Evolutionary conservation across 2,888 invertebrate genomes (phyloP).

Genomic region (Candidula unifasciata): DNA sequence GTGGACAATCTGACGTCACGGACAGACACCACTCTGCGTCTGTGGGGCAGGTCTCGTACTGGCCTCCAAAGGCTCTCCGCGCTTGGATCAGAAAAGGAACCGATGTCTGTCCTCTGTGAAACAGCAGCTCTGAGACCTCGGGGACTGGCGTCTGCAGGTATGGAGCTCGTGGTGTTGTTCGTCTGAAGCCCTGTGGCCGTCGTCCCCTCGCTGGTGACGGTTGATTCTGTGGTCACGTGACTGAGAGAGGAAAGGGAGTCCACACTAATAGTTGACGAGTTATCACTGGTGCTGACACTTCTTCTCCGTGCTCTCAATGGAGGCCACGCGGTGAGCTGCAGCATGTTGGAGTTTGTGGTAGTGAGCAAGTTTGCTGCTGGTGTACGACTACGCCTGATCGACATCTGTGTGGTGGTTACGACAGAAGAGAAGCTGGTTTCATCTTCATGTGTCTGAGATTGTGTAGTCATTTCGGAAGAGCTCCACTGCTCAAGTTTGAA

Average conservation of each 20-base stretch:
- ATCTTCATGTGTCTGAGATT: not conserved
- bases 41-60: not conserved
- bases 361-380: not conserved
- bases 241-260: not conserved
- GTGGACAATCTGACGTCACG: too few species aligned
- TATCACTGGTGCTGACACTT: not conserved
- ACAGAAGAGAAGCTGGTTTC: not conserved
- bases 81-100: too few species aligned
- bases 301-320: not conserved
- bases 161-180: too few species aligned
- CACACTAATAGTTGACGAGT: not conserved
- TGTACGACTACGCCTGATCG: too few species aligned
- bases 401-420: too few species aligned
- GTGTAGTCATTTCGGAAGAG: not conserved
- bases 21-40: not conserved
- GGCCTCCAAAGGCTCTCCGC: not conserved
- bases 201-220: not conserved
- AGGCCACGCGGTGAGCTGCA: not conserved
- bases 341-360: too few species aligned
- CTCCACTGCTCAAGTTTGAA: constrained; percentile 12
- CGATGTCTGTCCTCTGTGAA: not conserved
- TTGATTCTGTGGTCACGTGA: not conserved
- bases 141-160: not conserved
- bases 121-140: not conserved
- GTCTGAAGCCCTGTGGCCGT: not conserved